Conservation (phyloP, 2,888 invertebrate genomes). For the Mythimna ferrago region DNA sequence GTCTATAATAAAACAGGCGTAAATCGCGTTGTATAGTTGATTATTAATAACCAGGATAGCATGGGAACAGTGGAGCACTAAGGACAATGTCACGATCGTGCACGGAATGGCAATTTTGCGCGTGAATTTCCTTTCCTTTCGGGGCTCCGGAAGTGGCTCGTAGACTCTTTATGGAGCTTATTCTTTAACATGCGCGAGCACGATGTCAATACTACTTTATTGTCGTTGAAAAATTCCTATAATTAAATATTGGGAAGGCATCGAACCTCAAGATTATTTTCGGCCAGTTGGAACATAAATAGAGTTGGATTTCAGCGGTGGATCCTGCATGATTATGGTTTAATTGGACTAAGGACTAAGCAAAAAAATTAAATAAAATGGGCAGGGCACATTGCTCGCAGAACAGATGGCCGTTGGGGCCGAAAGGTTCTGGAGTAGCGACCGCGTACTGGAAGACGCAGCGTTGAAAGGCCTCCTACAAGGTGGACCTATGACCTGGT, state of each 20-base stretch:
- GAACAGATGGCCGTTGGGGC: too few relatives aligned
- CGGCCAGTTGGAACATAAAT: background rate
- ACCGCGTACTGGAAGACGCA: too few relatives aligned
- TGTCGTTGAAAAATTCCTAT: constrained; percentile 47
- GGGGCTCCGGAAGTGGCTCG: constrained; percentile 84
- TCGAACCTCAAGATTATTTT: constrained; percentile 13
- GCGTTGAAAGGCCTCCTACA: too few relatives aligned
- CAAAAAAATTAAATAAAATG: too few relatives aligned
- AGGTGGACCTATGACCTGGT: too few relatives aligned
- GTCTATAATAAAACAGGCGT: constrained; percentile 32
- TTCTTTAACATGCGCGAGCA: constrained; percentile 80
- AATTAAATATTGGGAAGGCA: constrained; percentile 20
- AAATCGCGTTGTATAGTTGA: constrained; percentile 66
- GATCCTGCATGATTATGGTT: background rate
- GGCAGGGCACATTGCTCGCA: too few relatives aligned
- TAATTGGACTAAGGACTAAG: background rate
- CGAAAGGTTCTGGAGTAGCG: too few relatives aligned
- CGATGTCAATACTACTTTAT: constrained; percentile 74
- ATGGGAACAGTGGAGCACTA: constrained; percentile 74
- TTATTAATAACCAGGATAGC: constrained; percentile 74
- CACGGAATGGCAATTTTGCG: constrained; percentile 80
- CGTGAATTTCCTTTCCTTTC: constrained; percentile 88
- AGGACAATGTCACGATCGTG: constrained; percentile 78
- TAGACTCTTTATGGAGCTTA: constrained; percentile 73
- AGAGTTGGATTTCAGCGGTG: background rate